Evolutionary conservation across 2,888 invertebrate genomes (phyloP).

Genomic region (Dynastes maya): DNA sequence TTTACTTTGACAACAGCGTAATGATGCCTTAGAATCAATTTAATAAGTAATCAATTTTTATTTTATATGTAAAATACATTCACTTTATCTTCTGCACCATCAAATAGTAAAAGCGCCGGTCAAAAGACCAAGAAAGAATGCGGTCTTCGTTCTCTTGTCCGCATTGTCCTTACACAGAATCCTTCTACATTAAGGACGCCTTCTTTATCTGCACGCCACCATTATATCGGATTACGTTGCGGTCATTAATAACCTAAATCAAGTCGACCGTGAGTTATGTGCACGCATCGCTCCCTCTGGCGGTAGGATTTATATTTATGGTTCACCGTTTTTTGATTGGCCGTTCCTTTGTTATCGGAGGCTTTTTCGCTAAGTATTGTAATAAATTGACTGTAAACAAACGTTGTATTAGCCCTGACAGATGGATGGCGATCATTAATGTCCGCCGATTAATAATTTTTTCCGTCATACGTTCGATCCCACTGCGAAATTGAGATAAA

Average conservation of each 20-base stretch:
- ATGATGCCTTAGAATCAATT: too few species aligned
- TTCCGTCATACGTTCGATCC: slow-evolving; percentile 44
- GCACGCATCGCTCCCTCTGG: slow-evolving; percentile 53
- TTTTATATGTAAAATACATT: too few species aligned
- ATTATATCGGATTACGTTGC: slow-evolving; percentile 58
- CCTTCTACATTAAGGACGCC: slow-evolving; percentile 58
- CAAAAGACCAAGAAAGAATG: slow-evolving; percentile 19
- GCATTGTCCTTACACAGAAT: slow-evolving; percentile 55
- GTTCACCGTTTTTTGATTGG: slow-evolving; percentile 51
- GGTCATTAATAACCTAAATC: slow-evolving; percentile 57
- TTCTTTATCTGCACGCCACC: slow-evolving; percentile 59
- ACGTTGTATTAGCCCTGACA: slow-evolving; percentile 46
- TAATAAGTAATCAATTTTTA: too few species aligned
- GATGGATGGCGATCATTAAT: slow-evolving; percentile 48
- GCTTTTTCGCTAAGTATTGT: slow-evolving; percentile 43
- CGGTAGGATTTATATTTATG: slow-evolving; percentile 57
- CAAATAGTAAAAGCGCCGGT: slow-evolving; percentile 30
- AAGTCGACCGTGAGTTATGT: slow-evolving; percentile 57
- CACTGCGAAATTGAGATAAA: slow-evolving; percentile 51
- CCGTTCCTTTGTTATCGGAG: slow-evolving; percentile 46
- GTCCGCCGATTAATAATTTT: slow-evolving; percentile 48
- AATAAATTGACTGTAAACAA: slow-evolving; percentile 51
- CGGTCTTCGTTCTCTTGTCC: slow-evolving; percentile 20
- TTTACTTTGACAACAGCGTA: too few species aligned
- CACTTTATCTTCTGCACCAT: neutral